These are phyloP conservation scores for Atta texana DNA, from an alignment of 1,140 invertebrate species.

Conservation along the genomic window DNA sequence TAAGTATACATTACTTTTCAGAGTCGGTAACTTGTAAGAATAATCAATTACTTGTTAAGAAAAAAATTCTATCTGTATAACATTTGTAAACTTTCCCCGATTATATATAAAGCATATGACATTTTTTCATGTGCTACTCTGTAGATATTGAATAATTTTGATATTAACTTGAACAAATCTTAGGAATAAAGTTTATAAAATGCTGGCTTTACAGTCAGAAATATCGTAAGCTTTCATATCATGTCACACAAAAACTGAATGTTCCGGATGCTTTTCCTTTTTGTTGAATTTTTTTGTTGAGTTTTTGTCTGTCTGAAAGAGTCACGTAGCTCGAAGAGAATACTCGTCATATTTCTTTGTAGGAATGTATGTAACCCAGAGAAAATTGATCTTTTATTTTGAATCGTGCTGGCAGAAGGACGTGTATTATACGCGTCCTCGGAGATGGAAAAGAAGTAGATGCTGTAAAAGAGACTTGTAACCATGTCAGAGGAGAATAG, in stretches of 20 bases:
- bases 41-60: no score
- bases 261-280: neutral
- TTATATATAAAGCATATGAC: no score
- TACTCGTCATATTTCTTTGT: neutral
- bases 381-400: slow-evolving; percentile 39
- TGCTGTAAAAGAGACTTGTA: neutral
- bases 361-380: slow-evolving; percentile 28
- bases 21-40: no score
- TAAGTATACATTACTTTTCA: no score
- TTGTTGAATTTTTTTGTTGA: slow-evolving; percentile 2
- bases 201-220: neutral
- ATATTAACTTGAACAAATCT: neutral
- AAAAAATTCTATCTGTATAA: no score
- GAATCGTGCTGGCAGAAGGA: neutral
- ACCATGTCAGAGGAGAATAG: neutral
- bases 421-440: neutral
- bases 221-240: neutral
- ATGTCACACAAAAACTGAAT: neutral
- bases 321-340: slow-evolving; percentile 12
- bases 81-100: no score
- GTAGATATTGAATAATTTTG: neutral
- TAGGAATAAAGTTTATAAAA: neutral
- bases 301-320: neutral
- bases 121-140: no score
- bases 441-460: neutral